Percentiles rank a stretch among this genome's conserved stretches.
phyloP scores from a whole-genome alignment of 2,113 vertebrate genomes.

The Trogon melanurus region DNA sequence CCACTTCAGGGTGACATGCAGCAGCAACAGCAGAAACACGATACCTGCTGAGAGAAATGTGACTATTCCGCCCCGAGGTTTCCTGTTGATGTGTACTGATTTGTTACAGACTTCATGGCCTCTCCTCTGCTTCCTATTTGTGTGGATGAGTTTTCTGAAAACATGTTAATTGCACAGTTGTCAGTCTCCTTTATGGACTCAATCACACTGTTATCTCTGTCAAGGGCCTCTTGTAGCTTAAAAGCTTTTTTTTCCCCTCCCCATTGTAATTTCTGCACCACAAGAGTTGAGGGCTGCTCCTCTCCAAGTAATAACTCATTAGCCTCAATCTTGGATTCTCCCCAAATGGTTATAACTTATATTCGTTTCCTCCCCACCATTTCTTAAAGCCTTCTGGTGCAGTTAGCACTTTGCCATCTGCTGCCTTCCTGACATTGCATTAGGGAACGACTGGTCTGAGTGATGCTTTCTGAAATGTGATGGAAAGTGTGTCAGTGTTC shows the following conservation, averaged over 20 bases:
- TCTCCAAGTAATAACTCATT: background rate
- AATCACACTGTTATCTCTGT: background rate
- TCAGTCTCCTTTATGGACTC: background rate
- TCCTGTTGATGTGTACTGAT: background rate
- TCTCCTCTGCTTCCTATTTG: background rate
- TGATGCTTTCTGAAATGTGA: conserved; percentile 33
- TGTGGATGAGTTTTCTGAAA: background rate
- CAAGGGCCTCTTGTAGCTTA: background rate
- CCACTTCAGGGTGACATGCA: background rate
- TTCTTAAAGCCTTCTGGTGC: conserved; percentile 23
- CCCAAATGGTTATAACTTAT: conserved; percentile 7
- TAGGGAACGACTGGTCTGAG: background rate
- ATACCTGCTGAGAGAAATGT: background rate
- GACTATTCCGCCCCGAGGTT: background rate
- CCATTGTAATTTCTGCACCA: background rate
- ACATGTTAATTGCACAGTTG: background rate
- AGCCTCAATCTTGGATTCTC: background rate
- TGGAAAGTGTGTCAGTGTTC: background rate
- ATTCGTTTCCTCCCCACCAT: background rate
- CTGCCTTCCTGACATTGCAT: background rate
- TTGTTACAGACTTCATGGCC: background rate
- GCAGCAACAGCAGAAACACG: background rate
- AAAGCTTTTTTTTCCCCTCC: background rate
- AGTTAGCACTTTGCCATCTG: conserved; percentile 48
- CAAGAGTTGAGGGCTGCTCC: background rate